Evolutionary conservation across 2,113 vertebrate species (phyloP), one percentile per base, ranked within the genome.

Genomic region (Pelusios castaneus): DNA sequence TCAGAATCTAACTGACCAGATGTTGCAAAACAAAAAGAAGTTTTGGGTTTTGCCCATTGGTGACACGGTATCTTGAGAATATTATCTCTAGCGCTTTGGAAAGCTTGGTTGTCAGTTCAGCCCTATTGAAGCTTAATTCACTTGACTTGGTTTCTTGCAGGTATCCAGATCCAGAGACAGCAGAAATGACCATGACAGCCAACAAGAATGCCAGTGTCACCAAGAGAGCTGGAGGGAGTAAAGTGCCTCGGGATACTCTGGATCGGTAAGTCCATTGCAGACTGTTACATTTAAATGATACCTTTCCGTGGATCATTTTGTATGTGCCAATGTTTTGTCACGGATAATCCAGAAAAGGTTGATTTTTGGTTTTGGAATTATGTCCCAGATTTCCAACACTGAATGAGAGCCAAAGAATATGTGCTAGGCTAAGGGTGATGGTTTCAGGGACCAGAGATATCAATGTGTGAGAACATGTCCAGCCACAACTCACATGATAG

Each of bases 111-210:
- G n/a, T 84, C 34, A 55, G 83, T 89, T 89, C 77, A 84, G 29
- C 67, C 56, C 84, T 56, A 6, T 81, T 88, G 81, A 94, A 95
- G 84, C 82, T 93, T 95, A 91, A 78, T 70, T 97, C 49, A 89
- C 34, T 78, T 58, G 24, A 95, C 78, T 95, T 94, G 94, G 97
- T 78, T 97, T 97, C 97, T 95, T 56, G 34, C 97, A 99, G 99
- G 98, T 98, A 98, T 97, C 98, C 94, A 97, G 97, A 93, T 91
- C 96, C 97, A 97, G 97, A 96, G 97, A 97, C 93, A 98, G 98
- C 97, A 98, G 98, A 98, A 97, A 98, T 98, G 98, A 99, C 98
- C 98, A 99, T 99, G 99, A 99, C 99, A 97, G 99, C 99, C 99
- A 99, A 99, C 99, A 99, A 99, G 98, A 99, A 98, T 97, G 98